A percentile compares a stretch with the other conserved stretches of the same genome.
These are phyloP conservation scores for Heteromormyrus szaboi DNA, from an alignment of 2,797 vertebrate species.

Conservation along the genomic window DNA sequence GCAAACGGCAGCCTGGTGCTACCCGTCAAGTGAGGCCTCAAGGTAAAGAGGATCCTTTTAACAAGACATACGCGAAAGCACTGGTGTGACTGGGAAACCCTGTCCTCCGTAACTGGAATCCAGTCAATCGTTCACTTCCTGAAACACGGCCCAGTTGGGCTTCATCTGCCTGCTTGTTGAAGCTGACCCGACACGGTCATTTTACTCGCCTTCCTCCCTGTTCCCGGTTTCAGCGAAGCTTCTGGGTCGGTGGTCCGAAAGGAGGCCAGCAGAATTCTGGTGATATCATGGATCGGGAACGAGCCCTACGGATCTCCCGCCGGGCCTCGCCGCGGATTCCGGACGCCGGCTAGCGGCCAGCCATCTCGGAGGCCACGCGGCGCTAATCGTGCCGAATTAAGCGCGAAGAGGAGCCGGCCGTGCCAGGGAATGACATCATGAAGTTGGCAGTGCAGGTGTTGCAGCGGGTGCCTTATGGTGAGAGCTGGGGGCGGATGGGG, in stretches of 20 bases:
- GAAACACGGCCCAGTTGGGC: background rate
- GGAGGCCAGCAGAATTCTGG: slow-evolving; percentile 16
- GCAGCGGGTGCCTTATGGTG: slow-evolving; percentile 63
- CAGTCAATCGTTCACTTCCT: background rate
- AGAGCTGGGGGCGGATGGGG: slow-evolving; percentile 40
- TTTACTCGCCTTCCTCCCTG: background rate
- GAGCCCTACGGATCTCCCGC: slow-evolving; percentile 5
- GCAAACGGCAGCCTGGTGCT: background rate
- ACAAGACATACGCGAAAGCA: background rate
- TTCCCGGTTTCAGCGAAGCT: background rate
- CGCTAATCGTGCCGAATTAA: slow-evolving; percentile 49
- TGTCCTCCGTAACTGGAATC: background rate
- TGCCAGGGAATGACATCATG: slow-evolving; percentile 64
- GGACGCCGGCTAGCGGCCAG: slow-evolving; percentile 28
- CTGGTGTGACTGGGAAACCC: background rate
- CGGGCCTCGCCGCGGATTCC: slow-evolving; percentile 35
- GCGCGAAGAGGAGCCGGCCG: slow-evolving; percentile 52
- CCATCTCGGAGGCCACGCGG: slow-evolving; percentile 36
- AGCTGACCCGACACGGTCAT: background rate
- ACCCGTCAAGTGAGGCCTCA: background rate
- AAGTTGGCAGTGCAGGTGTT: slow-evolving; percentile 64
- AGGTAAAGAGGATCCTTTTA: background rate
- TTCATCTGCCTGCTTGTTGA: background rate
- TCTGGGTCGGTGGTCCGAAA: background rate
- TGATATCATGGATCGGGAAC: slow-evolving; percentile 22